phyloP scores from a whole-genome alignment of 2,113 vertebrate genomes.

The Hippotragus niger region DNA sequence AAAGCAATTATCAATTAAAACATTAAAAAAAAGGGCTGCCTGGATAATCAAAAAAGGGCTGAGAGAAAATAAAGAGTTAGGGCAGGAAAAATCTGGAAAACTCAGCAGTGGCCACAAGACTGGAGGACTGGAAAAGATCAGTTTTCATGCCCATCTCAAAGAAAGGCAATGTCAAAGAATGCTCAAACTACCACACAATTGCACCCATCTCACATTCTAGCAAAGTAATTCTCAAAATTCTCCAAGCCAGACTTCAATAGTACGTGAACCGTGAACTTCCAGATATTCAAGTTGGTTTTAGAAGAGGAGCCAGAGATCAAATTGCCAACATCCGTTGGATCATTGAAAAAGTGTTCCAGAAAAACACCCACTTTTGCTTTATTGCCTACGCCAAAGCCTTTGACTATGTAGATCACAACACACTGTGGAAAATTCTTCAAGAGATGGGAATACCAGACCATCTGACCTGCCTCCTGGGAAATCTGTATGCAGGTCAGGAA shows the following conservation, averaged over 20 bases:
- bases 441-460: background rate
- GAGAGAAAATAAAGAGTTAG: background rate
- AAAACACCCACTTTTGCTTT: background rate
- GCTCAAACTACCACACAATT: background rate
- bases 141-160: background rate
- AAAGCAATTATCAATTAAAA: background rate
- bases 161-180: background rate
- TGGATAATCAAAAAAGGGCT: background rate
- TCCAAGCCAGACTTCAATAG: background rate
- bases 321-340: background rate
- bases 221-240: background rate
- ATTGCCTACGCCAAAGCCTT: fast-evolving
- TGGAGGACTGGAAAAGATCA: background rate
- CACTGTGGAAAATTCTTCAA: background rate
- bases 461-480: background rate
- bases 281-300: background rate
- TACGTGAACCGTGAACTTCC: fast-evolving
- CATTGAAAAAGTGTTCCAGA: background rate
- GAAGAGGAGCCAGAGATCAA: background rate
- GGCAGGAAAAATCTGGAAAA: background rate
- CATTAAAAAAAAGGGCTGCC: background rate
- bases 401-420: background rate
- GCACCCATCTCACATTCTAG: background rate
- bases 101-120: background rate
- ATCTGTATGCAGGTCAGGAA: background rate